These are phyloP conservation scores for Arion vulgaris DNA, from an alignment of 1,140 invertebrate species.

Conservation along the genomic window DNA sequence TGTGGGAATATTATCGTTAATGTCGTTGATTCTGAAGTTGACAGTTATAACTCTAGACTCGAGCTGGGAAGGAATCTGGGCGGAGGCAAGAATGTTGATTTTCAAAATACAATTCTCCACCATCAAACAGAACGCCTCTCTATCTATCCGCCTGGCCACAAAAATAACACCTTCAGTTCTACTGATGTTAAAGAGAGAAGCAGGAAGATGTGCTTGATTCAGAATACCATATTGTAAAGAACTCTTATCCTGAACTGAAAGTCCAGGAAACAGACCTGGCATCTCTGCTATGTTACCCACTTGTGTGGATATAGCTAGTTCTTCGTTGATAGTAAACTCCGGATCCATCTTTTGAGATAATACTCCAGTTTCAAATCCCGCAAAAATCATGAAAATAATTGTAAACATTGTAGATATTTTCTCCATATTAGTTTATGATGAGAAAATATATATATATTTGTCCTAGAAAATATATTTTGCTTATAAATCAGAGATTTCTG, in stretches of 20 bases:
- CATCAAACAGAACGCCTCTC: conserved; percentile 49
- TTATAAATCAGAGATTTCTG: no score
- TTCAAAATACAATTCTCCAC: conserved; percentile 42
- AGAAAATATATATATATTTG: no score
- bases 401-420: neutral
- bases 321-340: conserved; percentile 43
- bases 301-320: conserved; percentile 36
- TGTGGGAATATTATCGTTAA: conserved; percentile 55
- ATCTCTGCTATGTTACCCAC: conserved; percentile 51
- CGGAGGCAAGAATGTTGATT: conserved; percentile 48
- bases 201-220: conserved; percentile 36
- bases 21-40: conserved; percentile 49
- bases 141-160: conserved; percentile 47
- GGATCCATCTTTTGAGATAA: conserved; percentile 34
- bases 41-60: conserved; percentile 51
- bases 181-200: conserved; percentile 47
- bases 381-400: neutral
- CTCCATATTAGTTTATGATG: no score
- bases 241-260: conserved; percentile 35
- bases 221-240: conserved; percentile 49
- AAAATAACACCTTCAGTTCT: conserved; percentile 41
- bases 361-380: neutral
- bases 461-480: no score
- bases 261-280: conserved; percentile 36
- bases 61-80: conserved; percentile 32